phyloP scores from a whole-genome alignment of 35 echinoderm and acorn worm species.

The Diadema setosum region DNA sequence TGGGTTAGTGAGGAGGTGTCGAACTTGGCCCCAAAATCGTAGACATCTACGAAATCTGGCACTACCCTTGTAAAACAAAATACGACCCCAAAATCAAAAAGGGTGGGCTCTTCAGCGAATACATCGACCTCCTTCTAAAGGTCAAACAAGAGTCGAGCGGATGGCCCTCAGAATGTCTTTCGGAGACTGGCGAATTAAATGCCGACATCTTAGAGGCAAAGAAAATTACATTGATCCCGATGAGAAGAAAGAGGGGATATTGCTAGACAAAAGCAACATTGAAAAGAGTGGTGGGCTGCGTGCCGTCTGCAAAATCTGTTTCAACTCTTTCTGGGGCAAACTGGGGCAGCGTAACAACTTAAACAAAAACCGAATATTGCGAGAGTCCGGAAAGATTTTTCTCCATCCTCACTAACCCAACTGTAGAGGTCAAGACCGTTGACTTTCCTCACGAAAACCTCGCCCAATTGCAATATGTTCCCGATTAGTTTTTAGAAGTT shows the following conservation, averaged over 20 bases:
- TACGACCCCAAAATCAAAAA: conserved; percentile 36
- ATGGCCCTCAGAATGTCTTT: conserved; percentile 22
- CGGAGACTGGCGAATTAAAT: background rate
- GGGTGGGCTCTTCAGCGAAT: conserved; percentile 59
- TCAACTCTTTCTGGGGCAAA: conserved; percentile 71
- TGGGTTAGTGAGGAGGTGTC: conserved; percentile 66
- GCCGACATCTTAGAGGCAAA: conserved; percentile 4
- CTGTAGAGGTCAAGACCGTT: background rate
- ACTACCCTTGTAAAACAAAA: conserved; percentile 2
- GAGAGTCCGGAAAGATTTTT: conserved; percentile 18
- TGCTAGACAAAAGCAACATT: conserved; percentile 19
- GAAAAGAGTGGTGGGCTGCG: conserved; percentile 51
- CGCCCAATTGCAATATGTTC: conserved; percentile 33
- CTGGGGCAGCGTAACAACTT: conserved; percentile 70
- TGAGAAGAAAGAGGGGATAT: conserved; percentile 50
- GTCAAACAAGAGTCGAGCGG: conserved; percentile 48
- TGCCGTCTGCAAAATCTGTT: conserved; percentile 35
- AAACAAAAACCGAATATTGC: background rate
- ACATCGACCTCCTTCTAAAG: conserved; percentile 59
- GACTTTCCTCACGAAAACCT: conserved; percentile 37
- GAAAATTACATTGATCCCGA: conserved; percentile 25
- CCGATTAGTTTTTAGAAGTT: conserved; percentile 29
- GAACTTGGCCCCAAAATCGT: conserved; percentile 22
- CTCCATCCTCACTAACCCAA: background rate
- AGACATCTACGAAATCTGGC: conserved; percentile 57